phyloP scores from a whole-genome alignment of 2,888 invertebrate genomes.

The Arrhopalites spinosus region DNA sequence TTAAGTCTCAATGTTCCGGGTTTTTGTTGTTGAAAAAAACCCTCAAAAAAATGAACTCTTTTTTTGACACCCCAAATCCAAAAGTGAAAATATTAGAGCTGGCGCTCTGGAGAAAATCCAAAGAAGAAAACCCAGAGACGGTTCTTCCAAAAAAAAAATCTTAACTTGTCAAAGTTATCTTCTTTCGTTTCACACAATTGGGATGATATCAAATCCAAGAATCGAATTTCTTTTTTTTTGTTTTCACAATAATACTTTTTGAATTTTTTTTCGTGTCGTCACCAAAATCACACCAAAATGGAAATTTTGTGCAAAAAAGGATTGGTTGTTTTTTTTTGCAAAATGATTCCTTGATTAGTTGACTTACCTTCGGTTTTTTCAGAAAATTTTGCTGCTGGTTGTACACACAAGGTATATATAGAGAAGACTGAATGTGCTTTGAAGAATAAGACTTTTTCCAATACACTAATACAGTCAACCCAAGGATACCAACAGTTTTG shows the following conservation, averaged over 20 bases:
- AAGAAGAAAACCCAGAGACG: background rate
- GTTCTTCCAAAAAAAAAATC: background rate
- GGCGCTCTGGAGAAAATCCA: background rate
- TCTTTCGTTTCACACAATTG: background rate
- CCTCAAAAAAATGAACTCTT: background rate
- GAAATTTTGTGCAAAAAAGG: background rate
- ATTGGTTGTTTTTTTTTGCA: background rate
- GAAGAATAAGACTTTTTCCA: background rate
- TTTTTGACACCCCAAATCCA: background rate
- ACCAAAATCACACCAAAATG: background rate
- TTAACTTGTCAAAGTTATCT: background rate
- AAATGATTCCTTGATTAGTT: background rate
- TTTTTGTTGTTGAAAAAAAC: background rate
- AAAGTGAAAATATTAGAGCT: background rate
- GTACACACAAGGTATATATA: background rate
- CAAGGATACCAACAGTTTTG: background rate
- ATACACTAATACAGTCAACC: background rate
- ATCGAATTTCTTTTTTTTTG: background rate
- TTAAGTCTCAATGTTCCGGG: background rate
- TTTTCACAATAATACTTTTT: background rate
- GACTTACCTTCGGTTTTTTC: slow-evolving; percentile 4
- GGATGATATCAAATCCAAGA: background rate
- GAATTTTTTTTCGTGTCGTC: background rate
- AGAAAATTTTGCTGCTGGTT: background rate
- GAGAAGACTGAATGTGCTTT: background rate